Evolutionary conservation across 1,140 invertebrate species (phyloP), one percentile per base, ranked within the genome.

Genomic region (Batillaria attramentaria): DNA sequence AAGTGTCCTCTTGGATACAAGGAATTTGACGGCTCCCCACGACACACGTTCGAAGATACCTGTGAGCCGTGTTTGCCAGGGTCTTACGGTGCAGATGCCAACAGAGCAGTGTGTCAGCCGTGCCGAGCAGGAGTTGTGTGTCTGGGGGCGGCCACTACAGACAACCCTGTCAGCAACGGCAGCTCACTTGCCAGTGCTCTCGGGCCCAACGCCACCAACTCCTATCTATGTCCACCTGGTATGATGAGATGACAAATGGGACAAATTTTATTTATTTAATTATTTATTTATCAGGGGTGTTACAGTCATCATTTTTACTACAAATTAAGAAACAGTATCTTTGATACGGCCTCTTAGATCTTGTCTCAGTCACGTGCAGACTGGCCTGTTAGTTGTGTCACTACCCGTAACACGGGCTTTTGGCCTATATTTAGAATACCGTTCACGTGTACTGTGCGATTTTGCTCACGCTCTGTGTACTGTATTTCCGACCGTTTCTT

Each of bases 91-190:
- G 84, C 84, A 20, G 77, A 88, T 31, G 35, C 83, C 13, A 79
- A 87, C 50, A 77, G 89, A 16, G 77, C 80, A 6, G 79, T 79
- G 5, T 90, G 89, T 85, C 54, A 66, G 24, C 79, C 84, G 16
- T 90, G 89, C 81, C 79, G 87, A 24, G 86, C 89, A 24, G 89
- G 89, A 35, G 87, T 89, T 43, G 89, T 90, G 13, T 90, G 89
- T 81, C 60, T 81, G 31, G 82, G 73, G 13, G 76, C 76, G 50
- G 84, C 89, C 8, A 88, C 84, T 0, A 88, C 87, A 13, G 89
- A 90, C 72, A 68, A 84, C 5, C 89, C 89, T 24, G 81, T 87
- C 3, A 79, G 68, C 60, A 90, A 90, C 70, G 81, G 77, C 57
- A 86, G 81, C 33, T 82, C 85, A 43, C 57, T 82, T 39, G 85